These are phyloP conservation scores for Cepaea nemoralis DNA, from an alignment of 1,140 invertebrate species.

Conservation along the genomic window DNA sequence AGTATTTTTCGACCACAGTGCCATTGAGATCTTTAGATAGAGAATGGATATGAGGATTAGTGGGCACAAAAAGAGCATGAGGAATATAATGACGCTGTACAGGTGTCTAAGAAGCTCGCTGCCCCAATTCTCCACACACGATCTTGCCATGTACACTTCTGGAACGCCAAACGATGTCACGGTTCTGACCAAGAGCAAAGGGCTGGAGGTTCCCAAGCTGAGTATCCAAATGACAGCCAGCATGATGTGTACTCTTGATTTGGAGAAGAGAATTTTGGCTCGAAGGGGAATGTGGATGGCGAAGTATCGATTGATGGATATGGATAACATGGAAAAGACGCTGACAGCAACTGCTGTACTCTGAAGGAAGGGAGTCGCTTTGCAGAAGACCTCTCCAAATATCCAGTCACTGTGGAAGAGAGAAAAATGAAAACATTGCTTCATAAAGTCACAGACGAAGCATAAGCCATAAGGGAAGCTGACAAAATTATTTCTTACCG, in stretches of 20 bases:
- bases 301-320: conserved; percentile 68
- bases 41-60: conserved; percentile 85
- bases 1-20: conserved; percentile 84
- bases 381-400: conserved; percentile 81
- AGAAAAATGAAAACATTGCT: not conserved
- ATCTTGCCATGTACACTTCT: conserved; percentile 42
- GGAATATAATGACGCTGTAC: conserved; percentile 79
- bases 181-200: conserved; percentile 53
- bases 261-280: conserved; percentile 57
- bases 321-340: conserved; percentile 64
- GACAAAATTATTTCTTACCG: no score
- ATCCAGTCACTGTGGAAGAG: conserved; percentile 81
- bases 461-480: no score
- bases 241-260: conserved; percentile 50
- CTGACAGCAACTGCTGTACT: conserved; percentile 63
- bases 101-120: conserved; percentile 41
- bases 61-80: conserved; percentile 82
- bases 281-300: conserved; percentile 55
- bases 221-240: conserved; percentile 50
- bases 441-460: no score
- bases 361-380: conserved; percentile 61
- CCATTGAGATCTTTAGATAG: conserved; percentile 85
- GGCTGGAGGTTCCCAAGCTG: conserved; percentile 47
- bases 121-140: conserved; percentile 54
- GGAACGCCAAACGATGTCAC: conserved; percentile 45